Percentiles rank a stretch among this genome's conserved stretches.
phyloP scores from a whole-genome alignment of 2,797 vertebrate species.

The Lutjanus argentimaculatus region DNA sequence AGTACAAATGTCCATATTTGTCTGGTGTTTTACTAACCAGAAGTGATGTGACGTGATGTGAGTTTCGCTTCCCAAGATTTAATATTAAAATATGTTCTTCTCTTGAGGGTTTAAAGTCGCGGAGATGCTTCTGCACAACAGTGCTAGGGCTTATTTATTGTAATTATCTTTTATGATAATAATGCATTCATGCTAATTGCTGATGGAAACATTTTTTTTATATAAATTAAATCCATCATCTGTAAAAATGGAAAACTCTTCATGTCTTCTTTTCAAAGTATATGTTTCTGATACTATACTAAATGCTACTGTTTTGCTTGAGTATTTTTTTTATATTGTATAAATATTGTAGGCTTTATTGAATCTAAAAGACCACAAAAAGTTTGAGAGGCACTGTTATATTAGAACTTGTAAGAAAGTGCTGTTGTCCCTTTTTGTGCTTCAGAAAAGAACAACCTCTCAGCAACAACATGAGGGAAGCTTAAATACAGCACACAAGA shows the following conservation, averaged over 20 bases:
- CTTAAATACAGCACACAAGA: slow-evolving; percentile 23
- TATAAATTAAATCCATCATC: slow-evolving; percentile 3
- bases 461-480: slow-evolving; percentile 8
- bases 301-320: background rate
- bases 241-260: background rate
- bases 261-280: background rate
- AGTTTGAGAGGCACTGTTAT: background rate
- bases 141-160: slow-evolving; percentile 6
- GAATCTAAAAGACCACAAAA: background rate
- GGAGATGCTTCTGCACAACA: background rate
- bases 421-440: slow-evolving; percentile 8
- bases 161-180: slow-evolving; percentile 17
- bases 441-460: slow-evolving; percentile 21
- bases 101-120: background rate
- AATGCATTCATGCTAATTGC: background rate
- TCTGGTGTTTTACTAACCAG: background rate
- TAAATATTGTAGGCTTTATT: background rate
- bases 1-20: background rate
- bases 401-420: slow-evolving; percentile 8
- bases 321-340: background rate
- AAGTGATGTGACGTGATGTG: slow-evolving; percentile 18
- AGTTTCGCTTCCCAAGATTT: background rate
- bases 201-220: background rate
- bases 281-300: background rate
- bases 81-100: background rate